Evolutionary conservation across 2,113 vertebrate genomes (phyloP).

Genomic region (Syngnathus typhle): DNA sequence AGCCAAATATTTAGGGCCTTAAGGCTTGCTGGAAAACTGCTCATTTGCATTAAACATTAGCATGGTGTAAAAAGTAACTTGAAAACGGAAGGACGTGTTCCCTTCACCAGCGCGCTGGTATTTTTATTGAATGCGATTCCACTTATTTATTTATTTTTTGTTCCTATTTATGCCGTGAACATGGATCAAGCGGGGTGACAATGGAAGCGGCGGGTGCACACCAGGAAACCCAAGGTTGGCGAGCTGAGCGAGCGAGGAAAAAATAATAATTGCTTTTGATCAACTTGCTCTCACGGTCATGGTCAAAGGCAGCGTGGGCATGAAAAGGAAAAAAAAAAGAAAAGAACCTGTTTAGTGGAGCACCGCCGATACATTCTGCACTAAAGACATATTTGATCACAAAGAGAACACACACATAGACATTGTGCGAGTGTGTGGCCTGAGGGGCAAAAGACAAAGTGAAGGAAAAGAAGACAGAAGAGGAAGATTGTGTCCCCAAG

Average conservation of each 20-base stretch:
- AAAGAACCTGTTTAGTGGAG: constrained; percentile 53
- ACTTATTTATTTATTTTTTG: not conserved
- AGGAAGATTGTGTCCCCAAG: constrained; percentile 62
- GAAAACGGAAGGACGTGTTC: not conserved
- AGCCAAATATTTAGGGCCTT: not conserved
- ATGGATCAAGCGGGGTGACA: constrained; percentile 8
- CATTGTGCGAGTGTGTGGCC: constrained; percentile 40
- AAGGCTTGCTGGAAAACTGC: not conserved
- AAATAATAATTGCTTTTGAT: not conserved
- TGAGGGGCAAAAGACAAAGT: constrained; percentile 47
- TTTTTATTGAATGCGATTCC: not conserved
- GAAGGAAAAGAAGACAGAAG: constrained; percentile 17
- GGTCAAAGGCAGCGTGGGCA: constrained; percentile 19
- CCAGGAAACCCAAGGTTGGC: constrained; percentile 25
- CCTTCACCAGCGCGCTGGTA: not conserved
- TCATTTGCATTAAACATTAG: not conserved
- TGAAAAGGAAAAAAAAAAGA: constrained; percentile 13
- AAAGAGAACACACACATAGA: constrained; percentile 37
- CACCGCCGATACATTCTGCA: constrained; percentile 62
- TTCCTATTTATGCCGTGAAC: not conserved
- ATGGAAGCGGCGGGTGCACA: not conserved
- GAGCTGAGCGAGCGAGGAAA: constrained; percentile 28
- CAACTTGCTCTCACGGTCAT: constrained; percentile 22
- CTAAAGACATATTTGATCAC: constrained; percentile 55
- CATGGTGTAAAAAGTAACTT: not conserved